phyloP scores from a whole-genome alignment of 2,113 vertebrate genomes.

The Rhinogobius similis region DNA sequence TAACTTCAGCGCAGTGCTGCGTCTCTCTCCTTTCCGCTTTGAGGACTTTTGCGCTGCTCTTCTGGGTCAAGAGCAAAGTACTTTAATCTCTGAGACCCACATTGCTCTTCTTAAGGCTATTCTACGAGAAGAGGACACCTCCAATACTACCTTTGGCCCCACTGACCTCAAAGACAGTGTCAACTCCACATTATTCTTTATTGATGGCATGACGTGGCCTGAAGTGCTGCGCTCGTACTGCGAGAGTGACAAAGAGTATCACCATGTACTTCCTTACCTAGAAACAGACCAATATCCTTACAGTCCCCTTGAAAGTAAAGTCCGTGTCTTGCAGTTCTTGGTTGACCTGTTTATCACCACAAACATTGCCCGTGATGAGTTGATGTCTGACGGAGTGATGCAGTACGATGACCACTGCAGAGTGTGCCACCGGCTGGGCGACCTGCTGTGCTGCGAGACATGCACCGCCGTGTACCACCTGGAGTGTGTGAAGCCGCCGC shows the following conservation, averaged over 20 bases:
- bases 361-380: slow-evolving; percentile 95
- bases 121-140: slow-evolving; percentile 95
- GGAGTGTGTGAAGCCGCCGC: slow-evolving; percentile 95
- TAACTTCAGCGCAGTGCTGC: slow-evolving; percentile 95
- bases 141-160: slow-evolving; percentile 97
- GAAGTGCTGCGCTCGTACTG: slow-evolving; percentile 96
- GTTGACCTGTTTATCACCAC: slow-evolving; percentile 98
- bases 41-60: slow-evolving; percentile 98
- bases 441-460: slow-evolving; percentile 97
- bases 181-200: slow-evolving; percentile 96
- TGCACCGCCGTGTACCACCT: slow-evolving; percentile 97
- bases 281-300: slow-evolving; percentile 96
- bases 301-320: slow-evolving; percentile 90
- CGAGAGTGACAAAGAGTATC: slow-evolving; percentile 94
- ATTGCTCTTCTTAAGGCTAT: slow-evolving; percentile 93
- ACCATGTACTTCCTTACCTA: slow-evolving; percentile 89
- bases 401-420: slow-evolving; percentile 97
- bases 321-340: slow-evolving; percentile 95
- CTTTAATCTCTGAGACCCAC: slow-evolving; percentile 95
- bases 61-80: slow-evolving; percentile 95
- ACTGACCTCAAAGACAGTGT: slow-evolving; percentile 98
- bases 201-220: slow-evolving; percentile 98
- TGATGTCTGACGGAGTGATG: slow-evolving; percentile 96
- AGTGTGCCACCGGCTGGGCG: slow-evolving; percentile 96
- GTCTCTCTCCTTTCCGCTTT: slow-evolving; percentile 95